A percentile compares a stretch with the other conserved stretches of the same genome.
phyloP scores from a whole-genome alignment of 2,113 vertebrate genomes.

The Tylochromis polylepis region DNA sequence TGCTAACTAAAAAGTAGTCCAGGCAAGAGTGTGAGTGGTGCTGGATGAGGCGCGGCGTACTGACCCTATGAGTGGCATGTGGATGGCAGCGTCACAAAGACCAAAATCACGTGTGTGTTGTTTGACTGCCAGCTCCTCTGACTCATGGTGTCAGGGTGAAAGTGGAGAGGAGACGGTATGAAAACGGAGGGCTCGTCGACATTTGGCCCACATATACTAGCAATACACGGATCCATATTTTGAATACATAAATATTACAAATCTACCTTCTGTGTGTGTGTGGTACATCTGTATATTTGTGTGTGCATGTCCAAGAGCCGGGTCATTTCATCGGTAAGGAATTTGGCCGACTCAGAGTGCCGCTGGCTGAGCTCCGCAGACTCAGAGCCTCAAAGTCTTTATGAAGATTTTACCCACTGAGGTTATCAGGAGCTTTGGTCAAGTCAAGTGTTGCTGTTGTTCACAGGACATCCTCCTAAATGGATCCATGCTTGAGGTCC shows the following conservation, averaged over 20 bases:
- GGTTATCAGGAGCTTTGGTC: not conserved
- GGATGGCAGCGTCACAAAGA: not conserved
- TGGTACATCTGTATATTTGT: not conserved
- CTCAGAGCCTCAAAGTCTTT: not conserved
- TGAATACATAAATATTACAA: not conserved
- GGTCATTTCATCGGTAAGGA: too few relatives aligned
- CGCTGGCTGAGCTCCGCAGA: too few relatives aligned
- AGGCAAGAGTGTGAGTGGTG: too few relatives aligned
- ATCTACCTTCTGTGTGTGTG: not conserved
- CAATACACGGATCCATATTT: not conserved
- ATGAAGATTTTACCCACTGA: not conserved
- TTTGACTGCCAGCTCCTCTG: not conserved
- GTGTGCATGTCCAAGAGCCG: not conserved
- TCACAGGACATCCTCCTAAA: conserved; percentile 78
- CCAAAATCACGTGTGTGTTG: not conserved
- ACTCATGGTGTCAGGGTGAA: not conserved
- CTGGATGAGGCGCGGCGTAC: not conserved
- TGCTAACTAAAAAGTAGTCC: too few relatives aligned
- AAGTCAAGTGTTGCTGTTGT: not conserved
- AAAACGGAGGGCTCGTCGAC: not conserved
- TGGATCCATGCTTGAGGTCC: conserved; percentile 75
- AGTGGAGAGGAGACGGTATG: not conserved
- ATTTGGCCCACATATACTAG: not conserved
- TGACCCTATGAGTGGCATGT: not conserved
- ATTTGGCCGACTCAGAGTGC: too few relatives aligned